Evolutionary conservation across 2,888 invertebrate species (phyloP).

Genomic region (Hyalella azteca): DNA sequence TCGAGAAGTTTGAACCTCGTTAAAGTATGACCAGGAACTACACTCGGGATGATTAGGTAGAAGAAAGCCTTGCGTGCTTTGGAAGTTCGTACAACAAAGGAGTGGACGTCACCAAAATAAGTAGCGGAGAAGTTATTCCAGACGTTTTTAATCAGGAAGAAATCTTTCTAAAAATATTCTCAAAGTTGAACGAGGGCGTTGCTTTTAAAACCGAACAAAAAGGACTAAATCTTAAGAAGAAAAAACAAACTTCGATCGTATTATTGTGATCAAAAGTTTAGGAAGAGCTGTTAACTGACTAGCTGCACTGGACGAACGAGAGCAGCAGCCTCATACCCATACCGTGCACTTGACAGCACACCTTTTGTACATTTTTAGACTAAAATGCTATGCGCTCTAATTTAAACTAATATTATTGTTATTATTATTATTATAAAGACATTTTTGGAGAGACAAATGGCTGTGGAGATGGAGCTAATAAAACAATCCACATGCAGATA

Average conservation of each 20-base stretch:
- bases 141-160: too few relatives aligned
- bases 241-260: conserved; percentile 18
- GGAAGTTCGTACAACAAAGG: too few relatives aligned
- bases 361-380: conserved; percentile 31
- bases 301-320: conserved; percentile 29
- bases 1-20: too few relatives aligned
- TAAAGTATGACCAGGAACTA: too few relatives aligned
- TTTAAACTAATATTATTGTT: neutral
- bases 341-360: neutral
- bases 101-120: too few relatives aligned
- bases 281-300: conserved; percentile 31
- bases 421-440: conserved; percentile 10
- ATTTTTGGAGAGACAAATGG: conserved; percentile 25
- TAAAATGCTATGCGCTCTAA: conserved; percentile 25
- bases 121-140: too few relatives aligned
- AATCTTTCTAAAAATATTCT: too few relatives aligned
- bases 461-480: conserved; percentile 18
- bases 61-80: too few relatives aligned
- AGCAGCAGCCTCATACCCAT: conserved; percentile 21
- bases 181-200: neutral
- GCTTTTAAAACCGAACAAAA: conserved; percentile 6
- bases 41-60: too few relatives aligned
- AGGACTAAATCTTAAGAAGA: conserved; percentile 5
- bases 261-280: conserved; percentile 22
- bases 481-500: conserved; percentile 24